Percentiles rank a stretch among this genome's conserved stretches.
phyloP scores from a whole-genome alignment of 2,113 vertebrate genomes.

The Regulus satrapa region DNA sequence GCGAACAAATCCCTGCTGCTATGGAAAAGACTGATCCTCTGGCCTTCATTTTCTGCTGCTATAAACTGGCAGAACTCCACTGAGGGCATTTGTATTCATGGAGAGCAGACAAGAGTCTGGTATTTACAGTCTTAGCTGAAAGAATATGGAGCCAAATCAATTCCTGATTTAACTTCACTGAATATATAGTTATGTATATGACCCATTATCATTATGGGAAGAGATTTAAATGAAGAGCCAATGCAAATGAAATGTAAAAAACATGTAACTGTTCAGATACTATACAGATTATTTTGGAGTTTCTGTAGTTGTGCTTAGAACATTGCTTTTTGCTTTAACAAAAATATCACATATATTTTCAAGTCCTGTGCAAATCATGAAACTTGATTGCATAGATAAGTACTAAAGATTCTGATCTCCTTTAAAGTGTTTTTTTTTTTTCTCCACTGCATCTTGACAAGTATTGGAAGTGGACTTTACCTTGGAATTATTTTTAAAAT shows the following conservation, averaged over 20 bases:
- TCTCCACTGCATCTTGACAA: background rate
- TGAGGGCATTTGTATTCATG: slow-evolving; percentile 11
- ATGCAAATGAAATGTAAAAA: background rate
- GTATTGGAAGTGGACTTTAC: background rate
- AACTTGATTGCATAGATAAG: background rate
- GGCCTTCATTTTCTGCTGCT: slow-evolving; percentile 24
- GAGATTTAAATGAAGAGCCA: background rate
- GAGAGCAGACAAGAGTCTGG: background rate
- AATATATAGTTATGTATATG: background rate
- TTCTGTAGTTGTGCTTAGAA: background rate
- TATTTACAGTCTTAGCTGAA: slow-evolving; percentile 23
- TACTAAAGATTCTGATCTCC: background rate
- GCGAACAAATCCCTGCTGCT: background rate
- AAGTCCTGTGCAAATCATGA: background rate
- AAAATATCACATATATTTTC: slow-evolving; percentile 11
- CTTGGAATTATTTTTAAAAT: background rate
- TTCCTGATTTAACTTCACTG: background rate
- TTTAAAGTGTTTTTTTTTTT: background rate
- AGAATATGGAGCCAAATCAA: background rate
- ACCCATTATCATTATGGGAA: background rate
- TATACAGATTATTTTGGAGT: background rate
- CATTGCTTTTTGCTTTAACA: slow-evolving; percentile 18
- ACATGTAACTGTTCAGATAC: background rate
- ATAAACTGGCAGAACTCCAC: background rate
- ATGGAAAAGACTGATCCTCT: slow-evolving; percentile 4